Base-by-base conservation (phyloP, 2,797 vertebrate genomes). In the Vireo griseus region DNA sequence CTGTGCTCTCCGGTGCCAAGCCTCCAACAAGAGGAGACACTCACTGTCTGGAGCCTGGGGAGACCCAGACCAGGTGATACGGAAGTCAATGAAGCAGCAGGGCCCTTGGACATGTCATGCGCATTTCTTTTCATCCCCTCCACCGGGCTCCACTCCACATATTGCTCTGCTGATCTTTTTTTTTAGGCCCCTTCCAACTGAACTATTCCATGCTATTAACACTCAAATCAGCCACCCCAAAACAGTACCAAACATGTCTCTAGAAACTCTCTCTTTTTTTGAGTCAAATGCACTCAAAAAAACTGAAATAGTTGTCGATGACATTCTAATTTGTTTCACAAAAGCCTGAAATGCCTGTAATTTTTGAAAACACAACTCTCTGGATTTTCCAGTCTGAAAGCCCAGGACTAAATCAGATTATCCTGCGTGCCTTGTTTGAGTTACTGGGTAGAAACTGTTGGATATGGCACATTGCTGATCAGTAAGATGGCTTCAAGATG, bases 341-440 rank as follows among this genome's bases (percentile, higher is more conserved):
- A 39, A 69, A 37, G 31, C 20, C 24, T 73, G 24, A 52, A 69
- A 31, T 4, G 1, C 14, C 11, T 0, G 0, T 18, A 8, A 50
- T 39, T 47, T 71, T 21, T 76, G 59, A 76, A 85, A 88, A 79
- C 26, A 50, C 26, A 61, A 8, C 2, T 10, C 21, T 81, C 31
- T 31, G 28, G 9, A 35, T 80, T 69, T 76, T 73, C 44, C 44
- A 40, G 21, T 33, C 52, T 65, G 39, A 83, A 93, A 59, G 21
- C 9, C 5, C 67, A 54, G 48, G 8, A 16, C 16, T 33, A 33
- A 62, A 62, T n/a, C 24, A 62, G 8, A 58, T 21, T 44, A 74
- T 40, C 33, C 28, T 72, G 13, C 44, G 29, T 2, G 13, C 4
- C 2, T 22, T 16, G 10, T 54, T 65, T 54, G 33, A 75, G 68